A percentile compares a stretch with the other conserved stretches of the same genome.
These are phyloP conservation scores for Channallabes apus DNA, from an alignment of 2,797 vertebrate species.

Conservation along the genomic window DNA sequence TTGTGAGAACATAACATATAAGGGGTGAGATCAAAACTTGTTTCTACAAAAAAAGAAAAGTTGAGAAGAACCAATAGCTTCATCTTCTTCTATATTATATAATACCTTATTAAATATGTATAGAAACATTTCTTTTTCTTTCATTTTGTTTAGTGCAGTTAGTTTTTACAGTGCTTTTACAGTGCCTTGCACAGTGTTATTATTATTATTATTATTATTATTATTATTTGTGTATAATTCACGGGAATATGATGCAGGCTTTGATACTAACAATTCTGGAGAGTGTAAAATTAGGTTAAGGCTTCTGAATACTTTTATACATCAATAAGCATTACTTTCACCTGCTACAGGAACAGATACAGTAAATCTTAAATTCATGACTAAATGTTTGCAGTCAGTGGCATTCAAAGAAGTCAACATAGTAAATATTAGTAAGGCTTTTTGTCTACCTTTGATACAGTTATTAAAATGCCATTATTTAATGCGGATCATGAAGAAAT, in stretches of 20 bases:
- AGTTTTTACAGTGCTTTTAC: neutral
- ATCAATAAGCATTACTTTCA: slow-evolving; percentile 13
- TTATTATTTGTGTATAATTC: neutral
- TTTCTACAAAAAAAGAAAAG: neutral
- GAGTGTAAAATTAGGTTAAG: too few relatives aligned
- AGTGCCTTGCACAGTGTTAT: neutral
- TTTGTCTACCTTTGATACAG: neutral
- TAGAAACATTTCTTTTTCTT: neutral
- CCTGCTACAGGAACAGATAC: slow-evolving; percentile 32
- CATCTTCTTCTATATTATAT: neutral
- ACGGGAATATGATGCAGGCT: neutral
- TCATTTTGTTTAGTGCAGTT: neutral
- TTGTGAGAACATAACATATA: neutral
- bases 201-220: neutral
- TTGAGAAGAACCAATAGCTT: neutral
- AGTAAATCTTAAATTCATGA: slow-evolving; percentile 20
- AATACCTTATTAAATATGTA: neutral
- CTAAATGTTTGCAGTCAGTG: slow-evolving; percentile 17
- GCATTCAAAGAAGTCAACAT: slow-evolving; percentile 1
- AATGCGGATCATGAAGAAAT: slow-evolving; percentile 3
- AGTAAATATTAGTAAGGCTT: neutral
- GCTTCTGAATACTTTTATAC: slow-evolving; percentile 8
- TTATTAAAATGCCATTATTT: slow-evolving; percentile 30
- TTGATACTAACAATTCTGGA: neutral
- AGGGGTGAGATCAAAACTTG: neutral